These are phyloP conservation scores for Epizoanthus stellaris DNA, from an alignment of 92 coral and sea anemone species.

Conservation along the genomic window DNA sequence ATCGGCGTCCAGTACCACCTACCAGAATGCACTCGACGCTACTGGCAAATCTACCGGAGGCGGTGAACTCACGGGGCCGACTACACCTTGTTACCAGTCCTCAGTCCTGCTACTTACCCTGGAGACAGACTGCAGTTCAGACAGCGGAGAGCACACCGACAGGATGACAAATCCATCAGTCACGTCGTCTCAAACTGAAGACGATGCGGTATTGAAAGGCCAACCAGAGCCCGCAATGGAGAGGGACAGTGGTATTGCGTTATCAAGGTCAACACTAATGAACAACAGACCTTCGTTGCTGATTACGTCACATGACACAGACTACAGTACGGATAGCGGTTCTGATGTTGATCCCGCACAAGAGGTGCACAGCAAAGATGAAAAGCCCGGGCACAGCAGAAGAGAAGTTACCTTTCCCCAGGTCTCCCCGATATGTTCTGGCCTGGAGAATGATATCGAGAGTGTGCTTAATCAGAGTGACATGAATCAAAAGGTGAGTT, in stretches of 20 bases:
- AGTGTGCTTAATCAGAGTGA: too few species aligned
- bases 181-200: too few species aligned
- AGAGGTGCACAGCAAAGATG: too few species aligned
- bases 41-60: too few species aligned
- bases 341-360: too few species aligned
- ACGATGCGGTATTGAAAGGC: neutral
- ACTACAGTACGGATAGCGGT: neutral
- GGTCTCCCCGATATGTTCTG: too few species aligned
- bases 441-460: too few species aligned
- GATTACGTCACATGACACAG: neutral
- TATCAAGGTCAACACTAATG: neutral
- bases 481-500: too few species aligned
- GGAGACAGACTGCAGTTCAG: constrained; percentile 7
- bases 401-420: too few species aligned
- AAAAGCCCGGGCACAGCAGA: too few species aligned
- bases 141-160: neutral
- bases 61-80: neutral
- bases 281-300: neutral
- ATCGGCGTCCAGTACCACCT: too few species aligned
- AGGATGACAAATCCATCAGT: neutral
- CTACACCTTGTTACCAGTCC: neutral
- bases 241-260: neutral
- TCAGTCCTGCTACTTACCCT: neutral
- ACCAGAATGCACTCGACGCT: too few species aligned
- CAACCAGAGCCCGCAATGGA: neutral